phyloP scores from a whole-genome alignment of 2,797 vertebrate species.

The Crenuchus spilurus region DNA sequence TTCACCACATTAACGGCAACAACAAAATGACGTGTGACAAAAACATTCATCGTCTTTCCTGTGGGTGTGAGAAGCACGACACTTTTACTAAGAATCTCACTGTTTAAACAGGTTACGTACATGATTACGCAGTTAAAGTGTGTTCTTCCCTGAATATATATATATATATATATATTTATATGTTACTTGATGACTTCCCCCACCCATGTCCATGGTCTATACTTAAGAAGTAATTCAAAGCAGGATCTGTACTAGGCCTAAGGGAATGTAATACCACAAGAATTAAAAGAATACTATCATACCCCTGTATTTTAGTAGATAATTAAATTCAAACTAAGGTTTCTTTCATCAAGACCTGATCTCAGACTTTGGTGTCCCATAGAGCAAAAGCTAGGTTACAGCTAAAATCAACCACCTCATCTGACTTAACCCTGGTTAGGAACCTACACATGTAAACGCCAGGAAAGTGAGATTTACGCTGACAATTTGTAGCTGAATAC shows the following conservation, averaged over 20 bases:
- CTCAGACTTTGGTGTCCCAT: constrained; percentile 2
- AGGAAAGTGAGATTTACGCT: not conserved
- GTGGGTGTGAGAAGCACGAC: not conserved
- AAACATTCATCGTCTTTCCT: constrained; percentile 18
- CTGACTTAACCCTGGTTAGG: not conserved
- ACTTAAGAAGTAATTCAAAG: not conserved
- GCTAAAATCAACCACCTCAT: not conserved
- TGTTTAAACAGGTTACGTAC: constrained; percentile 27
- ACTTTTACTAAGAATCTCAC: constrained; percentile 12
- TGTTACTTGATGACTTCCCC: constrained; percentile 9
- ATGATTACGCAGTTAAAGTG: constrained; percentile 24
- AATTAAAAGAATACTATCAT: not conserved
- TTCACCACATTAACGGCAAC: not conserved
- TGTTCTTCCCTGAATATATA: constrained; percentile 40
- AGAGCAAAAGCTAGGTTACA: not conserved
- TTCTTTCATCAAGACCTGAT: not conserved
- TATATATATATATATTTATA: constrained; percentile 1
- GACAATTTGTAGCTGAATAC: not conserved
- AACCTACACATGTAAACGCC: constrained; percentile 1
- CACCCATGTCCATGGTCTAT: not conserved
- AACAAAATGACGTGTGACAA: constrained; percentile 5
- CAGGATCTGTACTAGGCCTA: not conserved
- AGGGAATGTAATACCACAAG: constrained; percentile 1
- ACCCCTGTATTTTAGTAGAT: not conserved
- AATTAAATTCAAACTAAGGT: not conserved